A percentile compares a stretch with the other conserved stretches of the same genome.
phyloP scores from a whole-genome alignment of 2,113 vertebrate genomes.

The Synchiropus splendidus region DNA sequence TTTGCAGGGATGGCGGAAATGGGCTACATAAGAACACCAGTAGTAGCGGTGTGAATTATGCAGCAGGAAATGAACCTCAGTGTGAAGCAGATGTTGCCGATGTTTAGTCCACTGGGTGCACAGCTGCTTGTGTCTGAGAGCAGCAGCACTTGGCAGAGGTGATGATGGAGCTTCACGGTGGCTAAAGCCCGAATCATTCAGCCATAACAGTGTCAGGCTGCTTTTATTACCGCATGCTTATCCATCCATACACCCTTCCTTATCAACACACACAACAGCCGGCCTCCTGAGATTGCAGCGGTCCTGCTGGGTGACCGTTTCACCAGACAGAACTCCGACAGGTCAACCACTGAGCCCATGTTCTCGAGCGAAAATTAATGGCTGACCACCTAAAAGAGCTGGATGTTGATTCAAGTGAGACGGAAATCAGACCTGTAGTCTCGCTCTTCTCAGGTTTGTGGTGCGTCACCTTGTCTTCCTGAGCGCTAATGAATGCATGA shows the following conservation, averaged over 20 bases:
- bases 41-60: conserved; percentile 14
- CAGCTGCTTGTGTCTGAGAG: conserved; percentile 14
- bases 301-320: neutral
- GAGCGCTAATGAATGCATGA: too few relatives aligned
- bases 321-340: neutral
- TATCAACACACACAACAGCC: conserved; percentile 11
- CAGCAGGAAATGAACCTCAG: conserved; percentile 8
- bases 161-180: neutral
- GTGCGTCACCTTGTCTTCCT: too few relatives aligned
- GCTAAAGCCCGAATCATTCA: conserved; percentile 3
- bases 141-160: conserved; percentile 3
- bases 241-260: conserved; percentile 8
- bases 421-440: too few relatives aligned
- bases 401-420: too few relatives aligned
- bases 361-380: neutral
- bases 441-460: too few relatives aligned
- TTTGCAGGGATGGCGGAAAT: neutral
- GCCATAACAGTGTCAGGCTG: neutral
- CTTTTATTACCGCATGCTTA: neutral
- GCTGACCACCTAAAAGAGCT: too few relatives aligned
- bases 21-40: conserved; percentile 2
- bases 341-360: neutral
- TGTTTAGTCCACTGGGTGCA: conserved; percentile 14
- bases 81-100: conserved; percentile 17
- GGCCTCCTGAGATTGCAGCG: conserved; percentile 6